Conservation (phyloP, 2,797 vertebrate genomes). For the Dallia pectoralis region DNA sequence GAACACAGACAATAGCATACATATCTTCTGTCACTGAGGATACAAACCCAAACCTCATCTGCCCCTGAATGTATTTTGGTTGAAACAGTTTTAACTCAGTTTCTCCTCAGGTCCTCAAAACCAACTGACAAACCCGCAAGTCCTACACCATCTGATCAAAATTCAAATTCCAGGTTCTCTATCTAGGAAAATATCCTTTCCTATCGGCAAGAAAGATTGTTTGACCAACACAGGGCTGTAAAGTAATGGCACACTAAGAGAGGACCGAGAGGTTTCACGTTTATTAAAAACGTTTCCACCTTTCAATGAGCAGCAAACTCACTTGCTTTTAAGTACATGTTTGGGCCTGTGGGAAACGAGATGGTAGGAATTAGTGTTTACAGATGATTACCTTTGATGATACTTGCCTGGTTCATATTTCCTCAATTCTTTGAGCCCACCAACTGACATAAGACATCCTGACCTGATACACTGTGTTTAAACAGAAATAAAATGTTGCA, state of each 20-base stretch:
- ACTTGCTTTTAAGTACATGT: constrained; percentile 26
- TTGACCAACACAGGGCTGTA: background rate
- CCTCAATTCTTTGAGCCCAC: constrained; percentile 41
- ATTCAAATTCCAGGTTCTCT: constrained; percentile 4
- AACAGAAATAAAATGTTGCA: constrained; percentile 27
- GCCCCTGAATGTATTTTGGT: background rate
- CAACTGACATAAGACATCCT: constrained; percentile 35
- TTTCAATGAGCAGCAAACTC: background rate
- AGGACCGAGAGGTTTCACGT: background rate
- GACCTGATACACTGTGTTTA: background rate
- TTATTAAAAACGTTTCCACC: constrained; percentile 2
- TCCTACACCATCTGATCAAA: background rate
- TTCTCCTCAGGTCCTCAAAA: too few relatives aligned
- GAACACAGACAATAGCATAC: constrained; percentile 26
- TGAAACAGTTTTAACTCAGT: constrained; percentile 1
- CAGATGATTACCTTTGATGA: background rate
- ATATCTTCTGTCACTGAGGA: constrained; percentile 11
- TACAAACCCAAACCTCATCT: constrained; percentile 26
- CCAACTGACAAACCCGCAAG: background rate
- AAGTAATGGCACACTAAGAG: background rate
- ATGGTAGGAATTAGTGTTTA: background rate
- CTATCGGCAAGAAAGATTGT: background rate
- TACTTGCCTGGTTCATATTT: background rate
- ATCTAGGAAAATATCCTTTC: background rate
- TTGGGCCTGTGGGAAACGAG: constrained; percentile 2